Base-by-base conservation (phyloP, 92 coral and sea anemone species). In the Desmophyllum pertusum region DNA sequence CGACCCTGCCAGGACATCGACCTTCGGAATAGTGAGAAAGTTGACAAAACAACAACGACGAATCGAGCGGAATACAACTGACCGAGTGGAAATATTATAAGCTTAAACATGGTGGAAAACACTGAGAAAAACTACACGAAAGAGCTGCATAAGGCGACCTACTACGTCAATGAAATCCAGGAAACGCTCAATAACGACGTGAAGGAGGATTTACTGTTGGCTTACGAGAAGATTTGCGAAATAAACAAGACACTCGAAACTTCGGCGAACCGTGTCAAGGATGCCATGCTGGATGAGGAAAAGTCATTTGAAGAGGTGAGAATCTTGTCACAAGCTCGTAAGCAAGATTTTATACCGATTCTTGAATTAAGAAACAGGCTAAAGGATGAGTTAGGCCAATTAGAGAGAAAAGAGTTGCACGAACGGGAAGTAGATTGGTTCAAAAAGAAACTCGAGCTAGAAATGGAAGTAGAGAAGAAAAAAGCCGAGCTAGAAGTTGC, bases 51-150 rank as follows among this genome's bases (percentile, higher is more conserved):
- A n/a, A n/a, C n/a, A n/a, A n/a, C n/a, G n/a, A n/a, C n/a, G n/a
- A n/a, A n/a, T n/a, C n/a, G n/a, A n/a, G n/a, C n/a, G n/a, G n/a
- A n/a, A n/a, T n/a, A n/a, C n/a, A n/a, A n/a, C n/a, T n/a, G n/a
- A n/a, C n/a, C n/a, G n/a, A n/a, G n/a, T n/a, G n/a, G n/a, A n/a
- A n/a, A n/a, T n/a, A n/a, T n/a, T n/a, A n/a, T n/a, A n/a, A n/a
- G n/a, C n/a, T n/a, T n/a, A 61, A 82, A 74, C 43, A 88, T 78
- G 88, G 88, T 62, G 64, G 88, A 84, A 6, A 75, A 36, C 13
- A 53, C 77, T 1, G 62, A 68, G 15, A 48, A 75, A 51, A 74
- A 25, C 14, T 81, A 73, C 51, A 18, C 59, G 14, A 85, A 85
- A 39, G 80, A 80, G 10, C 78, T 78, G 11, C 29, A 51, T 0